These are phyloP conservation scores for Perdita meconis DNA, from an alignment of 2,888 invertebrate species.

Conservation along the genomic window DNA sequence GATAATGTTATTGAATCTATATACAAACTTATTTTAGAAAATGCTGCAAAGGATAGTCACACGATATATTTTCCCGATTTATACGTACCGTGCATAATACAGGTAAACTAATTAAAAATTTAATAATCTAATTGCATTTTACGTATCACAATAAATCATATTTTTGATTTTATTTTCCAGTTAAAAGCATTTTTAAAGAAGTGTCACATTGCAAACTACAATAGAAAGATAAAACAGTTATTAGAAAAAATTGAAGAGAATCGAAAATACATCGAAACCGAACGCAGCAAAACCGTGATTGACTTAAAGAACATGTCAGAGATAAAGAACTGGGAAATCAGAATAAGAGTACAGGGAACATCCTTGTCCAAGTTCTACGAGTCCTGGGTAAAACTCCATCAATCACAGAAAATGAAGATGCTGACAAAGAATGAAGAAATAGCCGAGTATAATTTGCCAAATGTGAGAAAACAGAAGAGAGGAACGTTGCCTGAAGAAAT, in stretches of 20 bases:
- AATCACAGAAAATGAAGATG: constrained; percentile 90
- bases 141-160: neutral
- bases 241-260: constrained; percentile 95
- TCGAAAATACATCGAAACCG: constrained; percentile 90
- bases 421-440: constrained; percentile 89
- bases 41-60: constrained; percentile 90
- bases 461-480: constrained; percentile 86
- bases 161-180: constrained; percentile 85
- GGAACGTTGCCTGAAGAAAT: no score
- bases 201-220: constrained; percentile 92
- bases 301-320: constrained; percentile 89
- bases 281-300: constrained; percentile 89
- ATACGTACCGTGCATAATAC: constrained; percentile 89
- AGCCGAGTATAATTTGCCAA: constrained; percentile 89
- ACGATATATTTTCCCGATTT: constrained; percentile 94
- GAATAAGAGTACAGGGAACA: constrained; percentile 89
- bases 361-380: constrained; percentile 90
- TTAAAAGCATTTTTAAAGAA: constrained; percentile 93
- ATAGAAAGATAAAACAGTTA: constrained; percentile 91
- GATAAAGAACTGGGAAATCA: constrained; percentile 91
- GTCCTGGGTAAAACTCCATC: constrained; percentile 90
- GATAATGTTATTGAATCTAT: constrained; percentile 94
- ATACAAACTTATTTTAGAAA: constrained; percentile 91
- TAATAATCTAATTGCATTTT: neutral
- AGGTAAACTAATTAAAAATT: constrained; percentile 85